A percentile compares a stretch with the other conserved stretches of the same genome.
Conservation (phyloP, 2,888 invertebrate genomes). For the Lysandra bellargus region DNA sequence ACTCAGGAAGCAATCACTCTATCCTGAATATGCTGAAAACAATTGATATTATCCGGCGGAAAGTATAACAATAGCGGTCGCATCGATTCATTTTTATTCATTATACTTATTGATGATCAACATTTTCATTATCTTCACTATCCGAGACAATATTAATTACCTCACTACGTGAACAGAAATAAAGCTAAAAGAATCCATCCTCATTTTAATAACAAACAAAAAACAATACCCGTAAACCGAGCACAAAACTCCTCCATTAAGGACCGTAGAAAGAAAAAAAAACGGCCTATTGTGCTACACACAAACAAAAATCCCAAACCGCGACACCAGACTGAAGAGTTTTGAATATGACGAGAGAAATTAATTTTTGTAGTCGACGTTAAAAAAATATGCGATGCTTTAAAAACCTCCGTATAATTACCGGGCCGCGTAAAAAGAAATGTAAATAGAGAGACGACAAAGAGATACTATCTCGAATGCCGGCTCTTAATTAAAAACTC, state of each 20-base stretch:
- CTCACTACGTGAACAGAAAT: conserved; percentile 25
- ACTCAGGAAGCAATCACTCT: neutral
- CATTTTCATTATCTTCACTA: conserved; percentile 24
- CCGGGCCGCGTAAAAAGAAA: conserved; percentile 44
- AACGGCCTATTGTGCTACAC: conserved; percentile 32
- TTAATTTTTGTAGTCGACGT: conserved; percentile 41
- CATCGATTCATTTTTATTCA: neutral
- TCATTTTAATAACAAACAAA: conserved; percentile 31
- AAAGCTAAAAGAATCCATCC: conserved; percentile 26
- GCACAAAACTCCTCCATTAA: conserved; percentile 31
- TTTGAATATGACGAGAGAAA: conserved; percentile 41
- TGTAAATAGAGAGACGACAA: conserved; percentile 48
- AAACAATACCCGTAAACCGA: conserved; percentile 31
- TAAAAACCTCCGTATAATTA: conserved; percentile 44
- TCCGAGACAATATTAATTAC: conserved; percentile 30
- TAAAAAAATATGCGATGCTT: conserved; percentile 36
- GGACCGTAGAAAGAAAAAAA: conserved; percentile 27
- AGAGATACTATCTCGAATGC: conserved; percentile 47
- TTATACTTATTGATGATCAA: conserved; percentile 25
- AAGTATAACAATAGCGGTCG: neutral
- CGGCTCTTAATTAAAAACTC: conserved; percentile 53
- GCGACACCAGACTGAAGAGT: conserved; percentile 39
- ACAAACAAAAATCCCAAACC: conserved; percentile 37
- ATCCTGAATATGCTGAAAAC: neutral
- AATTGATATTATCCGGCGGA: neutral